phyloP scores from a whole-genome alignment of 2,113 vertebrate genomes.

The Coturnix japonica region DNA sequence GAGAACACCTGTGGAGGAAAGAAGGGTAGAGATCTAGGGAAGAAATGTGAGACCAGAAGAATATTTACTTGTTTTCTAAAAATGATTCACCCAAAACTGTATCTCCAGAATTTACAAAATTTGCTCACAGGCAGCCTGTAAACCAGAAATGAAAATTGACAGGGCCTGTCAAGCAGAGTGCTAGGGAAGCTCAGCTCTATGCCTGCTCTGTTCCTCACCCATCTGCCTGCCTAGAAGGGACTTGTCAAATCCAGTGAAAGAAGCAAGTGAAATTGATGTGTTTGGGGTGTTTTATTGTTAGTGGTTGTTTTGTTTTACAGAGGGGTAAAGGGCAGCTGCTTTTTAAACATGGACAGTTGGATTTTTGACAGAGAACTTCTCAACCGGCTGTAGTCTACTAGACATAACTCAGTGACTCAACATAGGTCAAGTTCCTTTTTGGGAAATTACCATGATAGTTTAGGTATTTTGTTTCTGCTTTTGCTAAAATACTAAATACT shows the following conservation, averaged over 20 bases:
- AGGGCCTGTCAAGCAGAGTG: slow-evolving; percentile 26
- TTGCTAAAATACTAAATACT: neutral
- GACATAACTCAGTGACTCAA: neutral
- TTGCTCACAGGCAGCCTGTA: neutral
- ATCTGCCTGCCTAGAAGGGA: slow-evolving; percentile 27
- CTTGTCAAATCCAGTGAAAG: neutral
- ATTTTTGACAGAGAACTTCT: neutral
- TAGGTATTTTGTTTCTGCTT: neutral
- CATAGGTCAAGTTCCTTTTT: neutral
- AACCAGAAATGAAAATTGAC: slow-evolving; percentile 33
- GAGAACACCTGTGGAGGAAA: neutral
- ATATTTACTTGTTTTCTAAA: neutral
- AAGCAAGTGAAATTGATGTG: neutral
- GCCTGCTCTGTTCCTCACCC: neutral
- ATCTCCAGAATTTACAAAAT: neutral
- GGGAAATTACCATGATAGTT: fast-evolving
- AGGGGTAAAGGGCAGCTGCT: neutral
- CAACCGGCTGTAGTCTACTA: neutral
- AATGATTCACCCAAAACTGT: neutral
- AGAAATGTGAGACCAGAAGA: neutral
- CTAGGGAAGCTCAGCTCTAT: neutral
- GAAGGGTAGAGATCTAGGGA: neutral
- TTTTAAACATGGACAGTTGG: neutral
- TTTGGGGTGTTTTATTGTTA: neutral
- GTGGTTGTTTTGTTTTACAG: neutral